Evolutionary conservation across 2,113 vertebrate species (phyloP), one percentile per base, ranked within the genome.

Genomic region (Daboia siamensis): DNA sequence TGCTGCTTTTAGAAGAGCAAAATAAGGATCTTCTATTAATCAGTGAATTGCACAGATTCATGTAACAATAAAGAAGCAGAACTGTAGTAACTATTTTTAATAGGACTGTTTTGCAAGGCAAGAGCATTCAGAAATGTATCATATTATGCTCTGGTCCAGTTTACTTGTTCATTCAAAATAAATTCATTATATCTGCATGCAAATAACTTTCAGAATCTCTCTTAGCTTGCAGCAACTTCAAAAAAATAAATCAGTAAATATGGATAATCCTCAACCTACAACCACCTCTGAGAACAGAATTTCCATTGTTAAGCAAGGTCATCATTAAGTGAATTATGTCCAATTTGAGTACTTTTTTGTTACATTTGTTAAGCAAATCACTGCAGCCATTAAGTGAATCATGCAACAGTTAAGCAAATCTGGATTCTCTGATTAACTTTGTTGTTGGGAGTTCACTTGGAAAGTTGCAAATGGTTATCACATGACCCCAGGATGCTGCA

Each of bases 21-120:
- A 96, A 93, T 95, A 94, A 97, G 93, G 96, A 94, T 91, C 94
- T 94, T 93, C 87, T 92, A 86, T 92, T 96, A 96, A 96, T 97
- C 92, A 93, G 93, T 95, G 87, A 94, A 96, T 97, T 97, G 95
- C 91, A 94, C 91, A 90, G 64, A 94, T 95, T 89, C 93, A 84
- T 97, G 91, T 95, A 91, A 96, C 97, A 96, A 96, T 93, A 95
- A 80, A 89, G 46, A 94, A 26, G 90, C 17, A 91, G 91, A 94
- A 94, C 89, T 93, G 33, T 21, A 87, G 52, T 15, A 86, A 90
- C 95, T 96, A 93, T 93, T 96, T 97, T 96, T 61, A 94, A 91
- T 95, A 94, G 90, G 93, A 96, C 89, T 95, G 89, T 94, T 95
- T 69, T 39, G 88, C 90, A 92, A 94, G 74, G 91, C 93, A 93